Base-by-base conservation (phyloP, 2,113 vertebrate species). In the Poicephalus meyeri region DNA sequence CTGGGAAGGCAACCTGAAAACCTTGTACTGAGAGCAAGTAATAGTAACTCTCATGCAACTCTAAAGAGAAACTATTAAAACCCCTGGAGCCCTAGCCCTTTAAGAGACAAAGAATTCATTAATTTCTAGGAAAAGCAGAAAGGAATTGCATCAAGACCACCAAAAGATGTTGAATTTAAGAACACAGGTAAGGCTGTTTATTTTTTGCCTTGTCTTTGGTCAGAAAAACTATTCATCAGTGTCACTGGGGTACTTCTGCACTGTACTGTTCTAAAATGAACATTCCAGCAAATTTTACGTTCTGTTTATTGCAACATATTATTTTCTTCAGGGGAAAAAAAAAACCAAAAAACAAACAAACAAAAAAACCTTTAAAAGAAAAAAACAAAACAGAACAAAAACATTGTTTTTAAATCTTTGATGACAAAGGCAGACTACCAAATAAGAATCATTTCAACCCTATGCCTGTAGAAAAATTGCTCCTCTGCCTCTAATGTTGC, bases 401-500 rank as follows among this genome's bases (percentile, higher is more conserved):
- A 9, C 33, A 58, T 7, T 25, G 39, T 31, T 93, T 88, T 80
- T 66, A 83, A 20, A 31, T 60, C 70, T 78, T 53, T 81, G 37
- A 89, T 86, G 26, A 74, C 73, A 92, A 84, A 95, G 89, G 77
- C 73, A 79, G 39, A n/a, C 37, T 87, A 95, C 86, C 78, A 97
- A 93, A 86, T 71, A 80, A 93, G 58, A 88, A 92, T 49, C 17
- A 76, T 68, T 92, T 89, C 61, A 91, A 79, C 9, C 16, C 39
- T 78, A 28, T 3, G 61, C 77, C 42, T 81, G 77, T 14, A 92
- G 71, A 92, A 95, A 76, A 91, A 95, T 14, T 69, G 47, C 41
- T 95, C 84, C 80, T 95, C 94, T 95, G 86, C 73, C 91, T 87
- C 66, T 79, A 42, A 66, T 91, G 91, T 69, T 92, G 84, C 95